These are phyloP conservation scores for Sebastes cheni DNA, from an alignment of 2,797 vertebrate genomes.

Conservation along the genomic window DNA sequence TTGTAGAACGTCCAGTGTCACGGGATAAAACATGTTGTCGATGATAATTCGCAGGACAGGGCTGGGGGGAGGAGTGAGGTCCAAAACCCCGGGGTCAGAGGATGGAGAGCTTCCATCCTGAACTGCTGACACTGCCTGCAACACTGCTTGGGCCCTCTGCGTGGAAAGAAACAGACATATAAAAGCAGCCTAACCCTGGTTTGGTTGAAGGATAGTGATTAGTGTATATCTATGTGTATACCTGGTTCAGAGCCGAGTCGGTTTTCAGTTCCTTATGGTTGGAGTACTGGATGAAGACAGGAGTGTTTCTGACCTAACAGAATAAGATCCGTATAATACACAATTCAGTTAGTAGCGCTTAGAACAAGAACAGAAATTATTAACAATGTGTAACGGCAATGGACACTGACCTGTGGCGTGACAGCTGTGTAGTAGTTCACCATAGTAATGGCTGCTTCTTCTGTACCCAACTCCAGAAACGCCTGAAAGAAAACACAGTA, in stretches of 20 bases:
- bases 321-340: slow-evolving; percentile 25
- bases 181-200: background rate
- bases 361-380: background rate
- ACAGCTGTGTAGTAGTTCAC: slow-evolving; percentile 97
- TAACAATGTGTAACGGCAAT: background rate
- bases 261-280: slow-evolving; percentile 99
- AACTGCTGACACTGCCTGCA: slow-evolving; percentile 96
- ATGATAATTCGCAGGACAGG: slow-evolving; percentile 98
- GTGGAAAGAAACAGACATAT: background rate
- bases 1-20: slow-evolving; percentile 97
- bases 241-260: slow-evolving; percentile 97
- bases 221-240: slow-evolving; percentile 42
- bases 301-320: slow-evolving; percentile 92
- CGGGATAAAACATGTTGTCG: slow-evolving; percentile 99
- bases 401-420: slow-evolving; percentile 82
- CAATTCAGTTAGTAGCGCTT: background rate
- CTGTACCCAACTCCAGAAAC: slow-evolving; percentile 96
- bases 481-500: slow-evolving; percentile 79
- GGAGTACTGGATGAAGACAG: slow-evolving; percentile 98
- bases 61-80: slow-evolving; percentile 93
- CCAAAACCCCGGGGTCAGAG: slow-evolving; percentile 89
- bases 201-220: background rate
- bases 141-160: slow-evolving; percentile 96
- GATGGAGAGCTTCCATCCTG: slow-evolving; percentile 94
- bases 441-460: slow-evolving; percentile 97